Conservation (phyloP, 2,888 invertebrate species). For the Hemithea aestivaria region DNA sequence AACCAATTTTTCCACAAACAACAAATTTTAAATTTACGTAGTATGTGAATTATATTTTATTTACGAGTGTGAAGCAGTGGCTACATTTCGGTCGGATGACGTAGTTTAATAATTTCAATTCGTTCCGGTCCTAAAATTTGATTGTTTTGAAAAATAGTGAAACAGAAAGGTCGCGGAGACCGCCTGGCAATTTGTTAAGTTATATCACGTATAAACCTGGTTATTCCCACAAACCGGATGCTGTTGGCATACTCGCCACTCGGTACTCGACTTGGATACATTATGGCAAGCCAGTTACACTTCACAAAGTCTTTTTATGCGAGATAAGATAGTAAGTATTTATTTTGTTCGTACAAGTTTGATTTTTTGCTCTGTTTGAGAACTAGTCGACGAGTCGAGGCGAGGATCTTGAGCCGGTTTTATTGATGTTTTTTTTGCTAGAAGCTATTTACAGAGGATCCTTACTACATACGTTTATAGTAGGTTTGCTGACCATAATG, state of each 20-base stretch:
- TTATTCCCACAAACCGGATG: conserved; percentile 68
- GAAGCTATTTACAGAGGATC: neutral
- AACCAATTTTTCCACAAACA: too few species aligned
- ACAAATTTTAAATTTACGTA: too few species aligned
- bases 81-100: too few species aligned
- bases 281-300: conserved; percentile 26
- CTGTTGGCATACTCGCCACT: conserved; percentile 11
- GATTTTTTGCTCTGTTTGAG: conserved; percentile 12
- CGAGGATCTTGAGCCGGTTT: conserved; percentile 1
- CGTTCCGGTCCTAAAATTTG: too few species aligned
- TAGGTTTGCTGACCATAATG: too few species aligned
- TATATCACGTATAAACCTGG: conserved; percentile 52
- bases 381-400: conserved; percentile 11
- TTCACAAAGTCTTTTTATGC: conserved; percentile 34
- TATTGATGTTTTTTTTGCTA: neutral
- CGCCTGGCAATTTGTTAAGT: conserved; percentile 50
- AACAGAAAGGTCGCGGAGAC: conserved; percentile 36
- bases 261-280: conserved; percentile 4
- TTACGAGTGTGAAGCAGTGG: too few species aligned
- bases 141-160: too few species aligned
- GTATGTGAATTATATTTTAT: too few species aligned
- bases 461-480: neutral
- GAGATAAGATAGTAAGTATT: conserved; percentile 35
- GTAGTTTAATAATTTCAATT: conserved; percentile 26
- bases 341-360: conserved; percentile 32